phyloP scores from a whole-genome alignment of 2,797 vertebrate species.

The Mergus octosetaceus region DNA sequence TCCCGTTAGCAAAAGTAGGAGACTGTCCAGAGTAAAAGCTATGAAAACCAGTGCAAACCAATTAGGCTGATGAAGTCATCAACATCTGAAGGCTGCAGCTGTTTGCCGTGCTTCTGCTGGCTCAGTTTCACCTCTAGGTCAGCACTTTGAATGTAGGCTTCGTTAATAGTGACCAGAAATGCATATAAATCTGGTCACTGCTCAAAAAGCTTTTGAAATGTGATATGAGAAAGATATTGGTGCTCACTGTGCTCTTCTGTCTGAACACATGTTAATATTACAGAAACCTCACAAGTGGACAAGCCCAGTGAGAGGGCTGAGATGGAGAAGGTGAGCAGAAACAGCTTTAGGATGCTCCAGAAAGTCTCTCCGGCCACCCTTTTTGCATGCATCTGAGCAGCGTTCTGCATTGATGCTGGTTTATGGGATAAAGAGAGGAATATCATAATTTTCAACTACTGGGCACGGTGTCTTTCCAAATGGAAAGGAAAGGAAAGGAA shows the following conservation, averaged over 20 bases:
- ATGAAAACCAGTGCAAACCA: slow-evolving; percentile 39
- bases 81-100: slow-evolving; percentile 41
- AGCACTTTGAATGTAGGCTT: slow-evolving; percentile 25
- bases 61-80: slow-evolving; percentile 54
- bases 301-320: neutral
- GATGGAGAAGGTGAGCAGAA: neutral
- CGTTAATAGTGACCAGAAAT: slow-evolving; percentile 20
- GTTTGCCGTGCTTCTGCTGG: slow-evolving; percentile 50
- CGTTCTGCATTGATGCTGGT: neutral
- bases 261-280: slow-evolving; percentile 19
- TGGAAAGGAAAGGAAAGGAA: neutral
- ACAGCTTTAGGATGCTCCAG: neutral
- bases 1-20: neutral
- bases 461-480: neutral
- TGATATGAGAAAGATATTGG: slow-evolving; percentile 14
- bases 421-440: neutral
- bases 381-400: neutral
- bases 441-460: neutral
- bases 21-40: slow-evolving; percentile 27
- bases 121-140: slow-evolving; percentile 50
- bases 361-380: neutral
- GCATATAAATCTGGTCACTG: slow-evolving; percentile 23
- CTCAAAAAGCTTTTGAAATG: slow-evolving; percentile 51
- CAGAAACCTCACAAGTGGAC: neutral
- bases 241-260: slow-evolving; percentile 5